Evolutionary conservation across 2,113 vertebrate species (phyloP), one percentile per base, ranked within the genome.

Genomic region (Nothobranchius kuhntae): DNA sequence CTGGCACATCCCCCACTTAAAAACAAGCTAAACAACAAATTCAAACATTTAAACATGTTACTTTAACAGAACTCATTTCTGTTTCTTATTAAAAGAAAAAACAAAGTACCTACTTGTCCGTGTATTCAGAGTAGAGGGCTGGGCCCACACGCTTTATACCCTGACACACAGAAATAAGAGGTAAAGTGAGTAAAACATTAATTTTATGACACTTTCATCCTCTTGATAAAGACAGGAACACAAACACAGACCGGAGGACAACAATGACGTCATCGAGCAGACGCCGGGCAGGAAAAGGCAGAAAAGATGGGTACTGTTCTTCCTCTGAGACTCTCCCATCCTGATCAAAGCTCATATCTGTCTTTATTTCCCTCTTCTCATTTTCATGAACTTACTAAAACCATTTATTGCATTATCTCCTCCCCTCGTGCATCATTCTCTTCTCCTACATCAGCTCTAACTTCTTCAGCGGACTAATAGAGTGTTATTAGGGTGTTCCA

Each of bases 81-180:
- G 9, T 30, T 30, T 4, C 30, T 30, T 30, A 30, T 1, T 30
- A 30, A n/a, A 3, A 56, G 9, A 42, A 15, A 40, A 17, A 57
- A 3, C 21, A 17, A 54, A 73, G 30, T 0, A 69, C 81, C 13
- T 75, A 91, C 90, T 81, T 86, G 87, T 79, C 66, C 8, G 80
- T 85, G 10, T 87, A 91, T 65, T 88, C 85, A 38, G 95, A 91
- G 86, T 95, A 98, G 5, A 98, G 86, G 7, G 71, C 86, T 0
- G 91, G 86, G 38, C 97, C 92, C 87, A 99, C 95, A 85, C 94
- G 95, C 91, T 94, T 97, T 81, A 98, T 85, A 69, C 96, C 95
- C 96, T 99, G 88, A 36, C 3, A 50, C 30, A 17, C 7, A 42
- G 12, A 79, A 9, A 75, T n/a, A 81, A 30, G 70, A 15, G 13